Evolutionary conservation across 1,140 invertebrate species (phyloP).

Genomic region (Brachionus sp.): DNA sequence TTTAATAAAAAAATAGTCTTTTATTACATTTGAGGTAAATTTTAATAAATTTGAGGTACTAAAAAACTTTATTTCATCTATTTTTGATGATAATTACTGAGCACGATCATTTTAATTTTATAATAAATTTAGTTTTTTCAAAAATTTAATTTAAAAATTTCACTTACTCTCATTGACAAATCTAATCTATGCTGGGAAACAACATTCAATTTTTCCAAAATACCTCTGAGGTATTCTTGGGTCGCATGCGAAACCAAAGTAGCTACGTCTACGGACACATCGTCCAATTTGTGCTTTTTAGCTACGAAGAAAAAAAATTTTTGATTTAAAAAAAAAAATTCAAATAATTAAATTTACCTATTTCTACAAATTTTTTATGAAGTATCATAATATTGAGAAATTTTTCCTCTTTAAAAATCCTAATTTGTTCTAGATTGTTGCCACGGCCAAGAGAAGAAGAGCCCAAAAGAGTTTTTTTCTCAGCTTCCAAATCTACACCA

Average conservation of each 20-base stretch:
- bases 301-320: slow-evolving; percentile 59
- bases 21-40: no score
- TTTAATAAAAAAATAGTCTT: no score
- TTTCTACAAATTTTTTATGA: slow-evolving; percentile 48
- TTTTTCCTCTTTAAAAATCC: slow-evolving; percentile 24
- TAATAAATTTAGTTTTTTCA: no score
- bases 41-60: no score
- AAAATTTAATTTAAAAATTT: slow-evolving; percentile 37
- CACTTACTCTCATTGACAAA: slow-evolving; percentile 70
- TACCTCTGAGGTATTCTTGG: slow-evolving; percentile 83
- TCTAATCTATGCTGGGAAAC: slow-evolving; percentile 91
- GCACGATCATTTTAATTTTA: no score
- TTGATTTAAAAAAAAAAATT: not conserved
- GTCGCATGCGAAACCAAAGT: slow-evolving; percentile 88
- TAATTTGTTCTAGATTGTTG: slow-evolving; percentile 10
- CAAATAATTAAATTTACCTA: slow-evolving; percentile 46
- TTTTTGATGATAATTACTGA: no score
- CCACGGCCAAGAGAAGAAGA: not conserved
- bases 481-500: not conserved
- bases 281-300: slow-evolving; percentile 76
- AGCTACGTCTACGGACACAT: slow-evolving; percentile 80
- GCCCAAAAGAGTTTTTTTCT: not conserved
- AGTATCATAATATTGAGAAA: slow-evolving; percentile 39
- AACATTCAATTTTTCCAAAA: slow-evolving; percentile 85
- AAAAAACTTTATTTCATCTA: no score